Base-by-base conservation (phyloP, 37 sponge, comb jelly and placozoan species). In the Beroe ovata region DNA sequence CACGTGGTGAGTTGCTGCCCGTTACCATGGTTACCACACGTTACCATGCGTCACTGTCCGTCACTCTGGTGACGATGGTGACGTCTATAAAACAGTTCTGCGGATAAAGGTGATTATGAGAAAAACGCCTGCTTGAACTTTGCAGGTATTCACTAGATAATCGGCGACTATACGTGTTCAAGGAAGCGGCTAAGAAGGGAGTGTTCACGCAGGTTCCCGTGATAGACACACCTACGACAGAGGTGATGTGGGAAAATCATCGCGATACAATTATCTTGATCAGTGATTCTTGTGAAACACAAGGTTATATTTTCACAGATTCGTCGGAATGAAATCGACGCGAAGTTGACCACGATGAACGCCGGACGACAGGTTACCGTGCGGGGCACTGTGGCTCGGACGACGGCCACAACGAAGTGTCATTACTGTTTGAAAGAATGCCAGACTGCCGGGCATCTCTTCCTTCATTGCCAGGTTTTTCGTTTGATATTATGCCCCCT, bases 281-380 rank as follows among this genome's bases (percentile, higher is more conserved):
- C n/a, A n/a, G n/a, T n/a, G n/a, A n/a, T n/a, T n/a, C n/a, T n/a
- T n/a, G n/a, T n/a, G n/a, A n/a, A n/a, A n/a, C n/a, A n/a, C n/a
- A n/a, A n/a, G n/a, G n/a, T n/a, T n/a, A n/a, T n/a, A n/a, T n/a
- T n/a, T n/a, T n/a, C n/a, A 21, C 71, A 77, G 84, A 40, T 41
- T 6, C 35, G 54, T 23, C 22, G 54, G 0, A 21, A 42, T 4
- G 47, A 41, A 3, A 77, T 77, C 22, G 84, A 77, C 28, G 25
- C 84, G 1, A 77, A 77, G 54, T 23, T 77, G 84, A 77, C 84
- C 2, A 77, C 84, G n/a, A 42, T 77, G 54, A 77, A 77, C 84
- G 42, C 84, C 0, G 84, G 84, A 39, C n/a, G 54, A 4, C 42
- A 42, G 22, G 84, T 77, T 21, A 25, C 21, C 38, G 84, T 77